phyloP scores from a whole-genome alignment of 2,888 invertebrate species.

The Drosophila lacicola region DNA sequence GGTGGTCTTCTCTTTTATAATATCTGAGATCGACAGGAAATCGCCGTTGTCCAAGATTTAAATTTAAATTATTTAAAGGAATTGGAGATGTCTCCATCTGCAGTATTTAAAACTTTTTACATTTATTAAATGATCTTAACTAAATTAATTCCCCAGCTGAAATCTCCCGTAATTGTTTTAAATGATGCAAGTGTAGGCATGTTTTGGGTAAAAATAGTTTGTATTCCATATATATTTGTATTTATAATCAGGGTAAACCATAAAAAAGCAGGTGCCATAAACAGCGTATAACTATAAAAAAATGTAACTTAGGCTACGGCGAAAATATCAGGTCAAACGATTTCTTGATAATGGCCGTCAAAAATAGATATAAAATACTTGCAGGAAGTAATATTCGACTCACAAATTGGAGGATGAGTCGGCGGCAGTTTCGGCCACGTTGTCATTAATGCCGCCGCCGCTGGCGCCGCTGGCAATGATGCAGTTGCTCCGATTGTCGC shows the following conservation, averaged over 20 bases:
- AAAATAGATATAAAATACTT: conserved; percentile 4
- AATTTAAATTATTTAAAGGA: too few relatives aligned
- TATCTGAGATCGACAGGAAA: too few relatives aligned
- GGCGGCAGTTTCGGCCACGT: conserved; percentile 82
- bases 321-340: conserved; percentile 9
- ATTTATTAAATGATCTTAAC: too few relatives aligned
- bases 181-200: neutral
- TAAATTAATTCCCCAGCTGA: too few relatives aligned
- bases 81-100: too few relatives aligned
- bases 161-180: neutral
- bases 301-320: conserved; percentile 5
- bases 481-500: conserved; percentile 42
- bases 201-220: conserved; percentile 3
- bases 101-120: too few relatives aligned
- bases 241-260: conserved; percentile 1
- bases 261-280: conserved; percentile 5
- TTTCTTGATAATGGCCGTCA: conserved; percentile 13
- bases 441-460: conserved; percentile 42
- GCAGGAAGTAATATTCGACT: conserved; percentile 14
- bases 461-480: conserved; percentile 3
- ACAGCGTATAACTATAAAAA: conserved; percentile 4
- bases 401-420: conserved; percentile 83
- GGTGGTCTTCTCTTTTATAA: too few relatives aligned
- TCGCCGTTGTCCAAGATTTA: too few relatives aligned
- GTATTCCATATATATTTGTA: conserved; percentile 4